phyloP scores from a whole-genome alignment of 2,113 vertebrate genomes.

The Hyperopisus bebe region DNA sequence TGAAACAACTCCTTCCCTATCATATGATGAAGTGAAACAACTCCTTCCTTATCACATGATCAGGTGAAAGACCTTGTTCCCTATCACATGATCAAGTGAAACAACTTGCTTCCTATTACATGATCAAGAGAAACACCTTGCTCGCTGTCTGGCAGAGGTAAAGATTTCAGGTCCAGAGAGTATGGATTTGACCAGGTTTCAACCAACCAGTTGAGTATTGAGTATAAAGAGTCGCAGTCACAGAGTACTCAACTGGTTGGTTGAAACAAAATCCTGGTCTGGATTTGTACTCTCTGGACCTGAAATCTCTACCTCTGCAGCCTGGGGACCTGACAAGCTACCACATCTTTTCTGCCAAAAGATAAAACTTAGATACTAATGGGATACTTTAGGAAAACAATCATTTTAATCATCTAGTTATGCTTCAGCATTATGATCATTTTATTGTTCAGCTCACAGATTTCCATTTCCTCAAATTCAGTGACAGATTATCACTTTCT shows the following conservation, averaged over 20 bases:
- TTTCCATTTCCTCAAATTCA: background rate
- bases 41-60: background rate
- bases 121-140: background rate
- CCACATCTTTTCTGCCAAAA: background rate
- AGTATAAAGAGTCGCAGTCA: too few relatives aligned
- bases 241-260: too few relatives aligned
- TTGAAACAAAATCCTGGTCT: too few relatives aligned
- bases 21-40: background rate
- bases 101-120: background rate
- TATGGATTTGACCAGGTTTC: too few relatives aligned
- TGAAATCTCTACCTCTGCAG: too few relatives aligned
- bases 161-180: too few relatives aligned
- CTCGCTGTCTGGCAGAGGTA: too few relatives aligned
- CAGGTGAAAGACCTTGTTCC: background rate
- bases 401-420: background rate
- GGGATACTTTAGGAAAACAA: background rate
- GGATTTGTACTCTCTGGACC: too few relatives aligned
- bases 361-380: background rate
- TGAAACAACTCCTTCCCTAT: background rate
- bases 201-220: too few relatives aligned
- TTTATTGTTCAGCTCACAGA: background rate
- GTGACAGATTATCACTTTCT: background rate
- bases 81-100: background rate
- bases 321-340: background rate
- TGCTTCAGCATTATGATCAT: background rate